Evolutionary conservation across 1,140 invertebrate species (phyloP), one percentile per base, ranked within the genome.

Genomic region (Nasonia longicornis): DNA sequence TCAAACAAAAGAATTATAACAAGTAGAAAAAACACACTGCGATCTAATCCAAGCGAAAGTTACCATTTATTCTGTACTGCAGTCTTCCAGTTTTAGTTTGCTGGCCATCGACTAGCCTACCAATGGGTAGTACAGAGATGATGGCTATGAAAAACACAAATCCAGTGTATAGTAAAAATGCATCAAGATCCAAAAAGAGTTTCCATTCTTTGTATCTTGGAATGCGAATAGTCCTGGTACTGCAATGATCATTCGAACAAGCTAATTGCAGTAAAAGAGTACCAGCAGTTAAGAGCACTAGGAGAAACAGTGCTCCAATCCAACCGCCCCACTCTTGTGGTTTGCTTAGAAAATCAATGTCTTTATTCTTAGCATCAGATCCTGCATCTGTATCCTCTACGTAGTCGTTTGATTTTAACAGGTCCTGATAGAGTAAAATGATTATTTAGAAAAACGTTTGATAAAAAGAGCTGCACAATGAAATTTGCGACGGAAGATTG

Each of bases 261-360:
- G 86, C 85, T 35, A 90, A 29, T 85, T 90, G 89, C 6, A 89
- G 86, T 26, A 85, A 52, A 52, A 89, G 85, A 35, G 85, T 77
- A 20, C 81, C 42, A 63, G 85, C 8, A 14, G 88, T 88, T 58
- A 86, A 72, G 14, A 87, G 38, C 45, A 87, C 64, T 77, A 85
- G 82, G 20, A 89, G 87, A 16, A 89, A 76, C 26, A 86, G 71
- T 14, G 86, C 85, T 3, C 90, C 90, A 45, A 90, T 70, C 85
- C 86, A 87, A 76, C 89, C 89, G 14, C 88, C 87, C 89, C 88
- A 91, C 84, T 90, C 90, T 79, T 88, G 87, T 2, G 89, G 88
- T 72, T 88, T 87, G 11, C 81, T 87, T 0, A 80, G 2, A 0
- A 88, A 81, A 69, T 84, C 86, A 38, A 88, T 86, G 42, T 90